Evolutionary conservation across 2,113 vertebrate species (phyloP), one percentile per base, ranked within the genome.

Genomic region (Notothenia coriiceps): DNA sequence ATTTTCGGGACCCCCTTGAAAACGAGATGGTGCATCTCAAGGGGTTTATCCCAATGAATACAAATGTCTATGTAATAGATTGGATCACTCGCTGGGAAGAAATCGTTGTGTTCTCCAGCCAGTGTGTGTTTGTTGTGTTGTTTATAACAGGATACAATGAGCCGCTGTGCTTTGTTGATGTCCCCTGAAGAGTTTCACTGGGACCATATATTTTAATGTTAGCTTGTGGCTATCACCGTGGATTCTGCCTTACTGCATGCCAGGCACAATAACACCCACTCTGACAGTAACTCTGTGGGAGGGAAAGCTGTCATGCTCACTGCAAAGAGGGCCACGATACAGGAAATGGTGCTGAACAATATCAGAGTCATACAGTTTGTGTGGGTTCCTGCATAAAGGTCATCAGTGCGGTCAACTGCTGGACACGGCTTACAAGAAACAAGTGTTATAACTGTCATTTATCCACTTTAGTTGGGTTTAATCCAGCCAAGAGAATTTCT

Each of bases 341-440:
- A 80, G 86, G 80, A 90, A 90, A 69, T 66, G 60, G 52, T 61
- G 64, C 71, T 33, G 76, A 80, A 79, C 59, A 83, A 80, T 77
- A 74, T 40, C 33, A 14, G 20, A 75, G 64, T 82, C 83, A 62
- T 66, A 40, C 35, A 40, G 5, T 43, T 57, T 60, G 47, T 57
- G 60, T 1, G 8, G 66, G 57, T 78, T 66, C 63, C 12, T 40
- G 64, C 55, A 68, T 70, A 17, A 52, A 82, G 77, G 79, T 84
- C 62, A 83, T 67, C 67, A 61, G 20, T 56, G 66, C 43, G 79
- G 85, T 80, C 63, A 77, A 40, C 40, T 64, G 72, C 40, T 61
- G 59, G 68, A n/a, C 10, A 2, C 25, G 11, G 1, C 74, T 70
- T 50, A 78, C 64, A 69, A 55, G 72, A 76, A 72, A 46, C 43